These are phyloP conservation scores for Geodia barretti DNA, from an alignment of 37 sponge, comb jelly and placozoan species.

Conservation along the genomic window DNA sequence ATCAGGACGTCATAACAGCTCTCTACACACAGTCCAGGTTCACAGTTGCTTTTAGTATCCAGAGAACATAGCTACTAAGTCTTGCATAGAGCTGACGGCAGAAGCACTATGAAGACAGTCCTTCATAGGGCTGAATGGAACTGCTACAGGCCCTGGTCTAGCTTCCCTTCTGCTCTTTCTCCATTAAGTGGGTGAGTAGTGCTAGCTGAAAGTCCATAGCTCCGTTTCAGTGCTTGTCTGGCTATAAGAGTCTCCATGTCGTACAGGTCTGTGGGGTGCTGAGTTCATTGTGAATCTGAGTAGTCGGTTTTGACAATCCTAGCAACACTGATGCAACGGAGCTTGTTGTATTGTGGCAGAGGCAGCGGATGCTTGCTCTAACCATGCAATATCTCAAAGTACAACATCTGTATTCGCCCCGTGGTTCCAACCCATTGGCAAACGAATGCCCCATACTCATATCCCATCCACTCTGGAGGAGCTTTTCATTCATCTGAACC, in stretches of 20 bases:
- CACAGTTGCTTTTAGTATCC: background rate
- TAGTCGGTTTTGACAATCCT: background rate
- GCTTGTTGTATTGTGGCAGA: background rate
- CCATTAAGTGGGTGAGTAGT: background rate
- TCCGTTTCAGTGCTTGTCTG: background rate
- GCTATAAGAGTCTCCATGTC: background rate
- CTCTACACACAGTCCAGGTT: background rate
- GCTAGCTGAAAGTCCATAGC: too few relatives aligned
- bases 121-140: too few relatives aligned
- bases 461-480: too few relatives aligned
- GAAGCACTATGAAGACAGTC: too few relatives aligned
- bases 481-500: too few relatives aligned
- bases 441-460: too few relatives aligned
- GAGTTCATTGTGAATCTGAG: background rate
- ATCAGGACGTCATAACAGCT: background rate
- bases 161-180: background rate
- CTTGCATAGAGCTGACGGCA: too few relatives aligned
- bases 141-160: background rate
- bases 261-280: background rate
- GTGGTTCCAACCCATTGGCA: too few relatives aligned
- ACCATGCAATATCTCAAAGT: background rate
- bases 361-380: background rate
- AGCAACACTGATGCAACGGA: background rate
- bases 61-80: too few relatives aligned
- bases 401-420: background rate